Evolutionary conservation across 2,113 vertebrate species (phyloP), one percentile per base, ranked within the genome.

Genomic region (Forbesichthys papilliferus): DNA sequence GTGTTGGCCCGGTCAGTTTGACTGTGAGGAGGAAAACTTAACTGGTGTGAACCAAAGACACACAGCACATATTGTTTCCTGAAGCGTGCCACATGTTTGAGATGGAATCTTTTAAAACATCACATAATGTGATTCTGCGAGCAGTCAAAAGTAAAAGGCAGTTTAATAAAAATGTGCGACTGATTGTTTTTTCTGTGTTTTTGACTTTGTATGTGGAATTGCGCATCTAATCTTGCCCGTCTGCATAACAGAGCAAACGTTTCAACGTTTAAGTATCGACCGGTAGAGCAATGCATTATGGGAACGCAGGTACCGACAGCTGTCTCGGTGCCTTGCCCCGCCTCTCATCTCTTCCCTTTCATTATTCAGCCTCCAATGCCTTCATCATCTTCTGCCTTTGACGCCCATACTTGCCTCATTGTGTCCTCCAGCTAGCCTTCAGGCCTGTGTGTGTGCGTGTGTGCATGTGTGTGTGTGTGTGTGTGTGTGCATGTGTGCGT

Each of bases 1-100:
- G 76, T 49, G 71, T 47, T 83, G 85, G 79, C 73, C 51, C 66
- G 78, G 80, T 88, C 85, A 82, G 72, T 4, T 66, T 80, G 53
- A 71, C 78, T 61, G 10, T 81, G 79, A 65, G 69, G 65, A 84
- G 79, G 75, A 79, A 76, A 87, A 82, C 27, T 27, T 27, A 27
- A 27, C 27, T 27, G 27, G 27, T 3, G 27, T 27, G 27, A 27
- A 2, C 27, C 27, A 27, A 27, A 27, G 2, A 3, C 27, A 27
- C 27, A 27, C 75, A 81, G 68, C 60, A 66, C 36, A 74, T 66
- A 20, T 69, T 60, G 49, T 66, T 42, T 42, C 36, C 36, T 8
- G 27, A 42, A 42, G 7, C 36, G 36, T 42, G 4, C 36, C 36
- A 42, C 36, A 42, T 42, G 36, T 42, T 42, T 42, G 36, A 6